These are phyloP conservation scores for Diorhabda sublineata DNA, from an alignment of 1,140 invertebrate species.

Conservation along the genomic window DNA sequence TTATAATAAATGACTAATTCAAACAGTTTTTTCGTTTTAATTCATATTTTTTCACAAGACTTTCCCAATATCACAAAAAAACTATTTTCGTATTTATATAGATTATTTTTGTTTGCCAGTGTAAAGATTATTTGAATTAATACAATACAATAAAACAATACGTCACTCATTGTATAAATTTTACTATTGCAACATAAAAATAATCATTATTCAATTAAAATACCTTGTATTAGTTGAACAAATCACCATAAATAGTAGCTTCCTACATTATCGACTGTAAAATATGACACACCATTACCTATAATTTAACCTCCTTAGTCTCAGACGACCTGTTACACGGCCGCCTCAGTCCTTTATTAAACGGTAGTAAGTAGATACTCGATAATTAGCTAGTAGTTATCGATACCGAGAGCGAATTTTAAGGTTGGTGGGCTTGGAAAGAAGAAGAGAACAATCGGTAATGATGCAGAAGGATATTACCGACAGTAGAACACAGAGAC, in stretches of 20 bases:
- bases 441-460: slow-evolving; percentile 8
- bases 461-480: slow-evolving; percentile 22
- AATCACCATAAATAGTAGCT: not conserved
- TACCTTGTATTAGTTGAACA: not conserved
- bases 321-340: slow-evolving; percentile 11
- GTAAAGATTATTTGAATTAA: too few relatives aligned
- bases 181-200: too few relatives aligned
- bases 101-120: too few relatives aligned
- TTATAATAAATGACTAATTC: too few relatives aligned
- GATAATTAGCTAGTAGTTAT: slow-evolving; percentile 25
- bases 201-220: too few relatives aligned
- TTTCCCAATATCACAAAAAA: too few relatives aligned
- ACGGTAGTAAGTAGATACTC: slow-evolving; percentile 24
- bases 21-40: too few relatives aligned
- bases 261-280: slow-evolving; percentile 4
- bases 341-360: slow-evolving; percentile 12
- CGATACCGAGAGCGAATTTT: slow-evolving; percentile 16
- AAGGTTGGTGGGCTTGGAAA: slow-evolving; percentile 15
- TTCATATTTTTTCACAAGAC: too few relatives aligned
- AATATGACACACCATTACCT: slow-evolving; percentile 12
- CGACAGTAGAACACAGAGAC: not conserved
- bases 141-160: too few relatives aligned
- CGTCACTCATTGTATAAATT: too few relatives aligned
- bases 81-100: too few relatives aligned
- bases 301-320: slow-evolving; percentile 16